These are phyloP conservation scores for Zaprionus kolodkinae DNA, from an alignment of 1,140 invertebrate genomes.

Conservation along the genomic window DNA sequence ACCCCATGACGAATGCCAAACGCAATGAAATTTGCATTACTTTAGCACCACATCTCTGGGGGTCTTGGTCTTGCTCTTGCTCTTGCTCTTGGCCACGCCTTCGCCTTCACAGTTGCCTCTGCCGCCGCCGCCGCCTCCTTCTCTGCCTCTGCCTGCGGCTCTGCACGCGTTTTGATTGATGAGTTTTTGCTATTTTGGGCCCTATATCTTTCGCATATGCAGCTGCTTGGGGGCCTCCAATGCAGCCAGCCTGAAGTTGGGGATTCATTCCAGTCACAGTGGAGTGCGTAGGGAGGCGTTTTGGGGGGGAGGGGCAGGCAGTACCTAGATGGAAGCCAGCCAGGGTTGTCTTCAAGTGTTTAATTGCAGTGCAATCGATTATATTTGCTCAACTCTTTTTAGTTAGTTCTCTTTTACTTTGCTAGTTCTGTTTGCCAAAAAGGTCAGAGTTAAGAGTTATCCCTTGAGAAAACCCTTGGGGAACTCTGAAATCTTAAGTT, in stretches of 20 bases:
- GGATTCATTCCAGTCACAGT: background rate
- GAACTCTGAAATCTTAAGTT: no score
- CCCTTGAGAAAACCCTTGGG: no score
- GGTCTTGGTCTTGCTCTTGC: constrained; percentile 26
- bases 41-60: constrained; percentile 18
- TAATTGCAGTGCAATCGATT: constrained; percentile 2
- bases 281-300: background rate
- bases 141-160: constrained; percentile 29
- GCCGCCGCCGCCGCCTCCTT: constrained; percentile 39
- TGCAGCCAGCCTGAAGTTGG: constrained; percentile 33
- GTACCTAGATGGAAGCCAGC: no score
- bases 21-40: constrained; percentile 45
- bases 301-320: no score
- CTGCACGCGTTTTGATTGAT: constrained; percentile 54
- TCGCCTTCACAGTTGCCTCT: background rate
- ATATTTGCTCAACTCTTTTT: background rate
- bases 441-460: no score
- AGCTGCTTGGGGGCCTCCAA: constrained; percentile 17
- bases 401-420: background rate
- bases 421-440: background rate
- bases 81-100: constrained; percentile 8
- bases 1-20: constrained; percentile 29
- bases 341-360: background rate
- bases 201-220: constrained; percentile 25
- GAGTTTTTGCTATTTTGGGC: constrained; percentile 62